Evolutionary conservation across 2,888 invertebrate genomes (phyloP).

Genomic region (Plagiodera versicolora): DNA sequence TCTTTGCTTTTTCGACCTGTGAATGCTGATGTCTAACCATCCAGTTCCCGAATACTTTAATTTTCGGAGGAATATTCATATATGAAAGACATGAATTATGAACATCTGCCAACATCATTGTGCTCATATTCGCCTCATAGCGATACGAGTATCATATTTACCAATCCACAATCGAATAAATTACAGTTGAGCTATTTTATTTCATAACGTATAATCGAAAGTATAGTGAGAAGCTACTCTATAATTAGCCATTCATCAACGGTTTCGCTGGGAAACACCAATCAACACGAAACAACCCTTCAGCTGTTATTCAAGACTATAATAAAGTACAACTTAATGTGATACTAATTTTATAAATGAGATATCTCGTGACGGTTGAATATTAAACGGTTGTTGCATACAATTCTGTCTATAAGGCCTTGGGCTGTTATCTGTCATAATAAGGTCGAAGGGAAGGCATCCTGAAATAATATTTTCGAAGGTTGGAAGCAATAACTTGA

Average conservation of each 20-base stretch:
- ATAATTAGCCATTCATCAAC: background rate
- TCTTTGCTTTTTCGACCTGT: no score
- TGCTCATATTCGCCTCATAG: no score
- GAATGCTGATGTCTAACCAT: no score
- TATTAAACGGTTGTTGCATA: background rate
- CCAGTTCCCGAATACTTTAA: no score
- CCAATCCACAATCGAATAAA: no score
- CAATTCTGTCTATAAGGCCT: constrained; percentile 7
- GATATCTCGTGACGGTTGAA: constrained; percentile 2
- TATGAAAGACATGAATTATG: no score
- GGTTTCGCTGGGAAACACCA: constrained; percentile 3
- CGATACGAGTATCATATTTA: no score
- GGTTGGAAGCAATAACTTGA: background rate
- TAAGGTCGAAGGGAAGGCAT: background rate
- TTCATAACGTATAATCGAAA: no score
- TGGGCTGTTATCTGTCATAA: constrained; percentile 11
- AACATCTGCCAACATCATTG: no score
- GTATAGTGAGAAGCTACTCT: background rate
- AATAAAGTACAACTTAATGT: constrained; percentile 10
- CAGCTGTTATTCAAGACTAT: constrained; percentile 7
- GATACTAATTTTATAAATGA: constrained; percentile 17
- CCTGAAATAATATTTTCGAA: constrained; percentile 14
- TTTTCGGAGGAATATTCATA: no score
- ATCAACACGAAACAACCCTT: constrained; percentile 1
- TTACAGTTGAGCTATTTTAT: no score